phyloP scores from a whole-genome alignment of 2,888 invertebrate genomes.

The Alsophila aescularia region DNA sequence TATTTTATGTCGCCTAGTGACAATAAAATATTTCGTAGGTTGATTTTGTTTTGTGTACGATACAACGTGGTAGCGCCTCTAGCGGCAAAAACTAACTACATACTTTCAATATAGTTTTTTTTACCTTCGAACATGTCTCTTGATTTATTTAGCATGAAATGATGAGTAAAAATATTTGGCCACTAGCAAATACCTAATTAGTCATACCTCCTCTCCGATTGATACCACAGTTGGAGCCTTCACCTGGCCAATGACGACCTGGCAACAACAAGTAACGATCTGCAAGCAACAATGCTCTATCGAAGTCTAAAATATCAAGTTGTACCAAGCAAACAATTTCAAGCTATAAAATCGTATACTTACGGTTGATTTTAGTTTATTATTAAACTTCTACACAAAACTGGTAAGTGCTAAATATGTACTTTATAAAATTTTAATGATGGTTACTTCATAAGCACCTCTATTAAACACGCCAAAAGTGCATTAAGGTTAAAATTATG shows the following conservation, averaged over 20 bases:
- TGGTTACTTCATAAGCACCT: no score
- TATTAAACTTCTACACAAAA: background rate
- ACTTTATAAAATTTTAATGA: no score
- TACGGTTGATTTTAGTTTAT: background rate
- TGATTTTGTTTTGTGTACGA: no score
- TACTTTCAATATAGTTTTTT: no score
- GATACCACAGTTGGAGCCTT: constrained; percentile 23
- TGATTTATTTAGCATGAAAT: background rate
- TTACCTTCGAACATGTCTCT: background rate
- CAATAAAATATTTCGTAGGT: no score
- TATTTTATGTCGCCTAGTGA: no score
- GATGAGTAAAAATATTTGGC: background rate
- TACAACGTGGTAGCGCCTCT: no score
- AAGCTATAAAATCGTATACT: constrained; percentile 17
- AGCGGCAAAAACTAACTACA: no score
- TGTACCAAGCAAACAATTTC: constrained; percentile 2
- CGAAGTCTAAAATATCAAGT: background rate
- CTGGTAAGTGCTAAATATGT: no score
- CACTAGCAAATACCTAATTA: background rate
- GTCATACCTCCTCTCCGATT: constrained; percentile 1
- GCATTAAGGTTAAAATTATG: background rate
- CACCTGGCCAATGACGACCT: background rate
- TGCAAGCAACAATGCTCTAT: constrained; percentile 15
- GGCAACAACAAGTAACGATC: constrained; percentile 1
- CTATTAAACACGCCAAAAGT: no score